Percentiles rank a stretch among this genome's conserved stretches.
These are phyloP conservation scores for Eurois occulta DNA, from an alignment of 2,888 invertebrate genomes.

Conservation along the genomic window DNA sequence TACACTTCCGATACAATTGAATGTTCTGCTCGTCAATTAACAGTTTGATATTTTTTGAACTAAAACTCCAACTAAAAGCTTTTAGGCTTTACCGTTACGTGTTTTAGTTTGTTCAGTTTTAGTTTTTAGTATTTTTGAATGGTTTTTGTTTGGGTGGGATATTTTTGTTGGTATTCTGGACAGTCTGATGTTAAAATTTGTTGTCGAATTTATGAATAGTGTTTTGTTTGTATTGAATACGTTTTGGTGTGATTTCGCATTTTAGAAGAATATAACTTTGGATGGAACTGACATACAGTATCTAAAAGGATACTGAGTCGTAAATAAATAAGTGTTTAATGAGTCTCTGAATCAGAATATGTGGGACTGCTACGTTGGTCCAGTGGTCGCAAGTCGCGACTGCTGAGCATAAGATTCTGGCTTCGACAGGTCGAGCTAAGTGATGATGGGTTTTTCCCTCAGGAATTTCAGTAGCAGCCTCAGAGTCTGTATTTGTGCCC, in stretches of 20 bases:
- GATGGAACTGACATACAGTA: background rate
- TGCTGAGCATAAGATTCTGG: too few relatives aligned
- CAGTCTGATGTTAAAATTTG: background rate
- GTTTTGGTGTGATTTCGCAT: background rate
- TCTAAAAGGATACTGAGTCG: background rate
- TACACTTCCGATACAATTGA: conserved; percentile 8
- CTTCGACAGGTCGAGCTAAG: too few relatives aligned
- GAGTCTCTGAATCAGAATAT: background rate
- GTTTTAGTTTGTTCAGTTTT: conserved; percentile 29
- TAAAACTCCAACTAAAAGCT: conserved; percentile 40
- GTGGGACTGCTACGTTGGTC: too few relatives aligned
- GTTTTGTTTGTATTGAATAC: background rate
- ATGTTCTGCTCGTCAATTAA: conserved; percentile 36
- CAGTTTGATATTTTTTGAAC: conserved; percentile 39
- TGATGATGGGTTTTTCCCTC: too few relatives aligned
- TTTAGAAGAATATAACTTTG: background rate
- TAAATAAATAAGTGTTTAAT: background rate
- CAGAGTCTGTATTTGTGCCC: too few relatives aligned
- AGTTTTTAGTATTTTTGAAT: conserved; percentile 11
- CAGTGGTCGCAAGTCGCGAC: too few relatives aligned
- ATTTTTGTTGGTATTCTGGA: conserved; percentile 1
- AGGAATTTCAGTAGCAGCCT: too few relatives aligned
- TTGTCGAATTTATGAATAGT: background rate
- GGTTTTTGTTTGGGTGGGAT: background rate
- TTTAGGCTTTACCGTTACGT: conserved; percentile 34